These are phyloP conservation scores for Trachelus tabidus DNA, from an alignment of 2,888 invertebrate species.

Conservation along the genomic window DNA sequence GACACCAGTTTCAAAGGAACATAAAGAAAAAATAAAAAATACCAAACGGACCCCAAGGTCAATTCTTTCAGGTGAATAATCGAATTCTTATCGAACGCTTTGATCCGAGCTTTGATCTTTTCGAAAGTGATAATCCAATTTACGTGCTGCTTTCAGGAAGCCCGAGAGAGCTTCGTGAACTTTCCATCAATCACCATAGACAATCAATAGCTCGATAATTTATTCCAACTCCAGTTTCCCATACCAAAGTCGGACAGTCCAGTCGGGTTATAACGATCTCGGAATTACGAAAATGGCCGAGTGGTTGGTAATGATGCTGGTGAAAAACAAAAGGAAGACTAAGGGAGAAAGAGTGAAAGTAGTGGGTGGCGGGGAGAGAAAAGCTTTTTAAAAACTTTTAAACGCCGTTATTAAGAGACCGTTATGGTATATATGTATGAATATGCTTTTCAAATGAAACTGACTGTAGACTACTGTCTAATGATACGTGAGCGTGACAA, in stretches of 20 bases:
- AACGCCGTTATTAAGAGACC: background rate
- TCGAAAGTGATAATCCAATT: conserved; percentile 41
- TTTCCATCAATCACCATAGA: conserved; percentile 44
- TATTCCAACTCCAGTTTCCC: conserved; percentile 3
- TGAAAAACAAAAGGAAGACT: background rate
- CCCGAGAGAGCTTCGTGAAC: conserved; percentile 27
- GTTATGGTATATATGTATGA: background rate
- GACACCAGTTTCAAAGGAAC: background rate
- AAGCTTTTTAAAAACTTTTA: background rate
- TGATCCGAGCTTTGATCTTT: background rate
- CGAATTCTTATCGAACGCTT: background rate
- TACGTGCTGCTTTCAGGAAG: conserved; percentile 37
- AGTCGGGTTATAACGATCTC: background rate
- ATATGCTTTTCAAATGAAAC: background rate
- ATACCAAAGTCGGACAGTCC: background rate
- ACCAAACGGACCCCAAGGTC: background rate
- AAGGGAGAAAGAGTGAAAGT: background rate
- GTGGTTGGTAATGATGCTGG: background rate
- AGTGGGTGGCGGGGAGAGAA: background rate
- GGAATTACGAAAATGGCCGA: background rate
- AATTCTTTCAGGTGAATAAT: background rate
- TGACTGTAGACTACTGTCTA: background rate
- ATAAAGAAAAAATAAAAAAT: background rate
- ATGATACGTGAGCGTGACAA: background rate
- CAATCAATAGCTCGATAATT: conserved; percentile 35